phyloP scores from a whole-genome alignment of 2,797 vertebrate species.

The Epinephelus awoara region DNA sequence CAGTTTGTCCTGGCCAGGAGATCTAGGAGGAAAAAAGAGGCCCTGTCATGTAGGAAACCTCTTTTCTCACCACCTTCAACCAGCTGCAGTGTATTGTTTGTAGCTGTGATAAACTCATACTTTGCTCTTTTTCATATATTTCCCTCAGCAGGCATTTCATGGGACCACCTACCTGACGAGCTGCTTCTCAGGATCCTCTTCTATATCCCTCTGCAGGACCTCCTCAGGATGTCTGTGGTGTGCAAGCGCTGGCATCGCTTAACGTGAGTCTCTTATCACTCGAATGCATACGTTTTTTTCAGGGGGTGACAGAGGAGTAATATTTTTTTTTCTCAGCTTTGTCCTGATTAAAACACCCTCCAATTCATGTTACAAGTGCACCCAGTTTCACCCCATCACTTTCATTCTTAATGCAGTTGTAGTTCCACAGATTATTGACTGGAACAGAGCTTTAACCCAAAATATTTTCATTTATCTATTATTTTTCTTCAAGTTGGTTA shows the following conservation, averaged over 20 bases:
- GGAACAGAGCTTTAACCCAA: background rate
- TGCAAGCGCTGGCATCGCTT: constrained; percentile 92
- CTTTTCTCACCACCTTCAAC: background rate
- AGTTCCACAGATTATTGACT: background rate
- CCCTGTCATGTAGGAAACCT: constrained; percentile 30
- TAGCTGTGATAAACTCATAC: background rate
- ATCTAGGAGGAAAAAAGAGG: constrained; percentile 81
- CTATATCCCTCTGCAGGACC: constrained; percentile 88
- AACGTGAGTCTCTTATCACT: constrained; percentile 85
- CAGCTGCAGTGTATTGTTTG: background rate
- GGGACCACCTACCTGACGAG: constrained; percentile 94
- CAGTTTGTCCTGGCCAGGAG: constrained; percentile 88
- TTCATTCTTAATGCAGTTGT: background rate
- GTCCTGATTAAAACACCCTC: background rate
- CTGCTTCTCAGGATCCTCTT: constrained; percentile 90
- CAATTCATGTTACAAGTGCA: background rate
- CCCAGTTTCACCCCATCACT: background rate
- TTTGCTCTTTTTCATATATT: background rate
- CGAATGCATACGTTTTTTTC: too few relatives aligned
- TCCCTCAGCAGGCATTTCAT: constrained; percentile 83
- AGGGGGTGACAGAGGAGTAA: background rate
- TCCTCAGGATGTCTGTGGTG: constrained; percentile 86
- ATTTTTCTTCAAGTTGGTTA: too few relatives aligned
- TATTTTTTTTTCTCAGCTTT: background rate
- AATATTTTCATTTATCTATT: too few relatives aligned